These are phyloP conservation scores for Megalonaias nervosa DNA, from an alignment of 1,140 invertebrate species.

Conservation along the genomic window DNA sequence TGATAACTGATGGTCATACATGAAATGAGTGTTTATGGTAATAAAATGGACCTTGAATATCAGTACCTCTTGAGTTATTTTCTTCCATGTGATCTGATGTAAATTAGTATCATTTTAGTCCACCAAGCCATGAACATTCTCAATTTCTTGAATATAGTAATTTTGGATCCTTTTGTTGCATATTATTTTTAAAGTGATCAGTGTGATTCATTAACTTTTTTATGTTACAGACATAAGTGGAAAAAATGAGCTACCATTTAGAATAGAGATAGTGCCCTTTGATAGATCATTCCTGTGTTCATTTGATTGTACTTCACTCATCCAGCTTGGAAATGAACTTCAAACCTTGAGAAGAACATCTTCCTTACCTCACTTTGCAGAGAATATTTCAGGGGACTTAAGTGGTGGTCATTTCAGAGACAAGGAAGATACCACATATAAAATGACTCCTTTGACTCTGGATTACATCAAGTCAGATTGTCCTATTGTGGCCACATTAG, in stretches of 20 bases:
- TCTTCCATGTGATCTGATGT: no score
- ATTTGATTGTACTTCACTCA: slow-evolving; percentile 44
- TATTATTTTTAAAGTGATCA: no score
- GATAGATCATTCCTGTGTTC: slow-evolving; percentile 44
- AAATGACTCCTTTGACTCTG: slow-evolving; percentile 60
- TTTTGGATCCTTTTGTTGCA: no score
- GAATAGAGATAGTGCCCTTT: slow-evolving; percentile 34
- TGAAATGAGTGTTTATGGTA: no score
- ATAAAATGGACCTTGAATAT: no score
- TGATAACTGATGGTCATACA: no score
- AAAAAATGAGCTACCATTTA: slow-evolving; percentile 54
- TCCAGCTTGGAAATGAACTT: not conserved
- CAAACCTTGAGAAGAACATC: no score
- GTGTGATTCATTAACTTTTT: not conserved
- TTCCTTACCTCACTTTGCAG: not conserved
- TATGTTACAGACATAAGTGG: slow-evolving; percentile 47
- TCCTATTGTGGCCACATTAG: slow-evolving; percentile 62
- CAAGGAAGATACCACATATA: slow-evolving; percentile 30
- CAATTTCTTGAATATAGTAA: no score
- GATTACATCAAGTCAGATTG: slow-evolving; percentile 66
- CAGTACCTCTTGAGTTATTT: no score
- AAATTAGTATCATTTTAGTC: no score
- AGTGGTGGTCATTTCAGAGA: slow-evolving; percentile 19
- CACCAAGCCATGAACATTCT: no score
- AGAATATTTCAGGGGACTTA: slow-evolving; percentile 2